Base-by-base conservation (phyloP, 2,888 invertebrate genomes). In the Leptura quadrifasciata region DNA sequence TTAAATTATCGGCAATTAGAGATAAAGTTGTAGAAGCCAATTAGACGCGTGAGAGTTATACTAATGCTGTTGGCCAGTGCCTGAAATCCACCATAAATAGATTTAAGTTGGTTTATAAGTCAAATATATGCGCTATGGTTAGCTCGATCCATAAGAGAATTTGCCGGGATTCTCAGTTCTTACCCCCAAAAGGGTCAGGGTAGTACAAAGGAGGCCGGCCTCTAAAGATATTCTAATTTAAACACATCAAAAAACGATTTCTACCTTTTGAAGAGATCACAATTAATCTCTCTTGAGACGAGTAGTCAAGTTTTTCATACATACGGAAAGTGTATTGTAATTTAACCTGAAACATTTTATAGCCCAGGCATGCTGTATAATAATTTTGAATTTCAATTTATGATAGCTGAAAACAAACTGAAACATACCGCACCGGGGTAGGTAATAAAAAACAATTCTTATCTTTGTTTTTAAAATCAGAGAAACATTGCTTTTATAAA, bases 221-320 rank as follows among this genome's bases (percentile, higher is more conserved):
- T 8, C 15, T 63, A 63, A 35, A 39, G 63, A 60, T 63, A 63
- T 63, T 63, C 63, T 63, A 63, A 63, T 63, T 63, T 63, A 63
- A 63, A 63, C 63, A 63, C 63, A 63, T 63, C 63, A 63, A 63
- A 63, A 63, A 63, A 63, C 39, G 63, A 63, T 63, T 63, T 63
- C 18, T 35, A 63, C 20, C 35, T 31, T 63, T 63, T 60, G 24
- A 27, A 15, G 57, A 2, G 60, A 60, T 60, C 60, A n/a, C 60
- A 27, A 60, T 60, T 31, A 24, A 60, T 60, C 60, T 60, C 60
- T 31, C 31, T n/a, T 17, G 31, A 60, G 60, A 6, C 27, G n/a
- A 21, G 60, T n/a, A 27, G 15, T 2, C n/a, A 12, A 27, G 2
- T 60, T 60, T 57, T 31, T 60, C 9, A 65, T 15, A 21, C 21